Evolutionary conservation across 2,113 vertebrate species (phyloP), one percentile per base, ranked within the genome.

Genomic region (Misgurnus anguillicaudatus): DNA sequence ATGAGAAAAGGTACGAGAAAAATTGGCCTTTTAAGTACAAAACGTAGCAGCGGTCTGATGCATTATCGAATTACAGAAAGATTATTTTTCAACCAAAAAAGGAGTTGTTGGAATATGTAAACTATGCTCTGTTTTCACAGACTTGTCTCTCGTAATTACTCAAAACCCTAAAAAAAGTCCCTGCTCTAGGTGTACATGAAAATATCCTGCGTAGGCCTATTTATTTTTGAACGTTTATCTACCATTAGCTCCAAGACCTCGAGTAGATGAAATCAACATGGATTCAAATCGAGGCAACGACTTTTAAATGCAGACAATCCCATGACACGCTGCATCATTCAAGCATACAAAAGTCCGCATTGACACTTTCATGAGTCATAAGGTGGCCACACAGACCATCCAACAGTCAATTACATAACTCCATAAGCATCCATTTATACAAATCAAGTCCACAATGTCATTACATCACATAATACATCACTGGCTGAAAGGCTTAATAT

Each of bases 21-120:
- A 31, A 70, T 47, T 80, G 81, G 75, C 78, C 65, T 78, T 85
- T 75, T 81, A 85, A 75, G 81, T 75, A 70, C 79, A 83, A 83
- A 83, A 70, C 4, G 14, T 51, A 62, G 16, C 1, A 21, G 9
- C 41, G 60, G n/a, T 67, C 51, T 21, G 53, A 58, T 24, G 39
- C 42, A 8, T 72, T 24, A 72, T 38, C 9, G 53, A 21, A 42
- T 42, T 11, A 58, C 53, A 14, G 1, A 14, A 19, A 58, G 9
- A 41, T 42, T 3, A 42, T 42, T 60, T 51, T 58, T 14, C 53
- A 24, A 11, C 53, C 70, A 21, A 73, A 73, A 72, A 73, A 73
- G 70, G 70, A 57, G 7, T 57, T 19, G 6, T 16, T 5, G 17
- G 53, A 57, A 57, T 6, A 57, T 2, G 53, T n/a, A 19, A 13